These are phyloP conservation scores for Agrotis exclamationis DNA, from an alignment of 2,888 invertebrate genomes.

Conservation along the genomic window DNA sequence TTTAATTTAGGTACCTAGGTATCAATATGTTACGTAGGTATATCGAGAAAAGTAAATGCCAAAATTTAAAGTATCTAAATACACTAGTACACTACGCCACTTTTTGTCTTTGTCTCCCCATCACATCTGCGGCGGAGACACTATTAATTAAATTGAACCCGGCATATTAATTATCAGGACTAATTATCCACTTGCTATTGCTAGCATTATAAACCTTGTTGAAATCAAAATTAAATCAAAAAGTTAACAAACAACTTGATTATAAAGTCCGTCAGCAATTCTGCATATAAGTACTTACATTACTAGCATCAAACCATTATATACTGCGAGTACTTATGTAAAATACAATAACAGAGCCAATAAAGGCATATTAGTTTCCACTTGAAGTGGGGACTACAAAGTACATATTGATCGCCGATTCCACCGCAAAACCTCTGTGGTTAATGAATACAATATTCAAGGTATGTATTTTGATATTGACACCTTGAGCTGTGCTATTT, in stretches of 20 bases:
- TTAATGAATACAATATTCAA: slow-evolving; percentile 49
- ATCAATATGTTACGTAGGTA: too few relatives aligned
- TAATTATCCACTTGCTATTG: background rate
- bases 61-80: too few relatives aligned
- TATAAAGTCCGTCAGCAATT: background rate
- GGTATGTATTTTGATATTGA: slow-evolving; percentile 40
- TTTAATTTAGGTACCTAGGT: too few relatives aligned
- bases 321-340: slow-evolving; percentile 18
- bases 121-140: too few relatives aligned
- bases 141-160: too few relatives aligned
- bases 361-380: slow-evolving; percentile 53
- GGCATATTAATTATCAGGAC: background rate
- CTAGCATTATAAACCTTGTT: background rate
- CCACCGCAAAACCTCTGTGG: slow-evolving; percentile 62
- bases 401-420: slow-evolving; percentile 40
- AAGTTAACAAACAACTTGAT: slow-evolving; percentile 10
- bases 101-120: too few relatives aligned
- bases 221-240: slow-evolving; percentile 8
- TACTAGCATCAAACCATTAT: slow-evolving; percentile 24
- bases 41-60: too few relatives aligned
- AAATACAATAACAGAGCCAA: slow-evolving; percentile 39
- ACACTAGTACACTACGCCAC: too few relatives aligned
- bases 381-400: slow-evolving; percentile 29
- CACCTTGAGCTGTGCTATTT: slow-evolving; percentile 18
- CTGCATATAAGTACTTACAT: slow-evolving; percentile 17